Evolutionary conservation across 1,140 invertebrate species (phyloP), one percentile per base, ranked within the genome.

Genomic region (Maniola jurtina): DNA sequence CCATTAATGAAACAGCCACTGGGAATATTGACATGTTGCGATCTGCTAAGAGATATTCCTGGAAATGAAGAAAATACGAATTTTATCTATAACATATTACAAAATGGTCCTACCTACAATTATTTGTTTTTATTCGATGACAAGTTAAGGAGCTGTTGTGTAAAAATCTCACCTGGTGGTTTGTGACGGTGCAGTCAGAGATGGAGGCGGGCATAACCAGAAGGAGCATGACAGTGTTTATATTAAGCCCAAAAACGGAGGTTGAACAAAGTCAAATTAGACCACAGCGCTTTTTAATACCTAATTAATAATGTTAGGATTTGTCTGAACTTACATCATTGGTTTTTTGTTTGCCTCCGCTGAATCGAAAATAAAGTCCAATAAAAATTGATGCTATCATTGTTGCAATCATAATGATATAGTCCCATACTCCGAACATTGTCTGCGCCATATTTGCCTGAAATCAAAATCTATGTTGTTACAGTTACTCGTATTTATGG

Each of bases 1-100:
- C 96, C 94, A 98, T 97, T 0, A 98, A 86, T 13, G 96, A 97
- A 63, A 98, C 95, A 1, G 95, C 95, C 0, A 98, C 96, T 0
- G 97, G 96, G 0, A 93, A 78, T 59, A 97, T 92, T 5, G 93
- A 91, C 95, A 97, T 96, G 34, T 94, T 95, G 65, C 93, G 92
- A 74, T 96, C 95, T 0, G 95, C 97, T 54, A 96, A 79, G 66
- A 98, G 92, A 79, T 97, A 98, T 87, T 98, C 96, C 93, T 96
- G 84, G 55, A 90, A 92, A 77, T 6, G 56, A 52, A 54, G 40
- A 56, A 16, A 9, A 57, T 57, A 55, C 47, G 0, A n/a, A 48
- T 15, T n/a, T 48, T 5, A 48, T 48, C 11, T 14, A 7, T 14
- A 48, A 48, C 11, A n/a, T n/a, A 48, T 1, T 42, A 42, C 5